Conservation (phyloP, 2,113 vertebrate species). For the Brachyhypopomus occidentalis region DNA sequence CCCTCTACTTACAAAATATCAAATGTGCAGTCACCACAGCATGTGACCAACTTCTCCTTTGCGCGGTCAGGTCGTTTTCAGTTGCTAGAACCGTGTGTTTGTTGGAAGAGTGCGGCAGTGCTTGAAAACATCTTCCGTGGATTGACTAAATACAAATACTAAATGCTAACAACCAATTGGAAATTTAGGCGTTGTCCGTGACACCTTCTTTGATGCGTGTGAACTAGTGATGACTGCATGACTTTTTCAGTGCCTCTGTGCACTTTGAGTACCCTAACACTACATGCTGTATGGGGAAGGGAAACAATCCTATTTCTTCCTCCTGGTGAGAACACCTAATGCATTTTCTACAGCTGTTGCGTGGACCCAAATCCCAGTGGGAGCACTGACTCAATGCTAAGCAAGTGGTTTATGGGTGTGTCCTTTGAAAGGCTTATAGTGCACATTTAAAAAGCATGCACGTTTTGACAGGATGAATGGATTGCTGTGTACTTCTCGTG, state of each 20-base stretch:
- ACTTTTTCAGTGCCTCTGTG: too few species aligned
- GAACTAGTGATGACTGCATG: too few species aligned
- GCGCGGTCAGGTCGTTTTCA: not conserved
- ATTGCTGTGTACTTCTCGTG: slow-evolving; percentile 14
- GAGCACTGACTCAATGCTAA: not conserved
- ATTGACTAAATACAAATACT: too few species aligned
- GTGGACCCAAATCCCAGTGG: not conserved
- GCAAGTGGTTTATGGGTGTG: not conserved
- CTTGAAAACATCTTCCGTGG: too few species aligned
- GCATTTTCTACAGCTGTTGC: not conserved
- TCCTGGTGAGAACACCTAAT: not conserved
- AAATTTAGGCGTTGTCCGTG: too few species aligned
- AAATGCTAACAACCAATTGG: too few species aligned
- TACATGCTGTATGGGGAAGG: not conserved
- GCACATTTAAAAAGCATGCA: not conserved
- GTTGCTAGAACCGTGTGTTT: not conserved
- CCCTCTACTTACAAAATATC: not conserved
- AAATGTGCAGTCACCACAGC: not conserved
- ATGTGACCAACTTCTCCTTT: not conserved
- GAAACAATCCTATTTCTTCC: not conserved
- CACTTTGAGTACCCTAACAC: too few species aligned
- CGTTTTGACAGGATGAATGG: slow-evolving; percentile 9
- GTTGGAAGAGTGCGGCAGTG: too few species aligned
- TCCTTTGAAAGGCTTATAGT: not conserved
- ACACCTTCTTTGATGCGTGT: too few species aligned